Conservation (phyloP, 2,113 vertebrate species). For the Ptilorrhoa leucosticta region DNA sequence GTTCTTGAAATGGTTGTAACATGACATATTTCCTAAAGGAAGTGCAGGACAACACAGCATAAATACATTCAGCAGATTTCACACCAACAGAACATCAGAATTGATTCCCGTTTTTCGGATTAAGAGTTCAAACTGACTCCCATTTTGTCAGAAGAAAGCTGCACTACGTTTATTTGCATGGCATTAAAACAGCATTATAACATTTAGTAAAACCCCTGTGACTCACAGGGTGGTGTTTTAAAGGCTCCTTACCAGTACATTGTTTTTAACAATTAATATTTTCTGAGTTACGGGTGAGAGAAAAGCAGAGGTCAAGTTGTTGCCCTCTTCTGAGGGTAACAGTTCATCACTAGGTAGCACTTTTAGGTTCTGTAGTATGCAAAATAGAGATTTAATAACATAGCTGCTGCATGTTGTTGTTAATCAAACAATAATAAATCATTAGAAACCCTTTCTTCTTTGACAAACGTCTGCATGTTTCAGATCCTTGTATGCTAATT, state of each 20-base stretch:
- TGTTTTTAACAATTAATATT: background rate
- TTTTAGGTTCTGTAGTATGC: background rate
- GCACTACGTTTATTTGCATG: slow-evolving; percentile 18
- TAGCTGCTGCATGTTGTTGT: slow-evolving; percentile 1
- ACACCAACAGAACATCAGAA: background rate
- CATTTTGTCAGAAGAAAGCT: slow-evolving; percentile 12
- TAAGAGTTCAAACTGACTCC: slow-evolving; percentile 14
- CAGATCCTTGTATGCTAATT: slow-evolving; percentile 16
- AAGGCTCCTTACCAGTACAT: background rate
- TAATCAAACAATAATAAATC: slow-evolving; percentile 51
- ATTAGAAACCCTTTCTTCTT: slow-evolving; percentile 32
- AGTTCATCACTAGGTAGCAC: background rate
- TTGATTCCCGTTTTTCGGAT: slow-evolving; percentile 3
- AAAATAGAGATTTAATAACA: slow-evolving; percentile 13
- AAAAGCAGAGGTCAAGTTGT: slow-evolving; percentile 23
- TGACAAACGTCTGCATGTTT: slow-evolving; percentile 29
- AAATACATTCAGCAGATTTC: slow-evolving; percentile 34
- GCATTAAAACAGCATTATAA: background rate
- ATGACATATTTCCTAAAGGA: slow-evolving; percentile 36
- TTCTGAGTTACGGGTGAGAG: background rate
- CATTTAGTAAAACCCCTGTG: background rate
- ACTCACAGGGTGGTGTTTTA: background rate
- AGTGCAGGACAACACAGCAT: background rate
- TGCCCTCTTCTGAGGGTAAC: background rate
- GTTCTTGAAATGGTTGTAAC: slow-evolving; percentile 19